Evolutionary conservation across 2,113 vertebrate genomes (phyloP), one percentile per base, ranked within the genome.

Genomic region (Nicator chloris): DNA sequence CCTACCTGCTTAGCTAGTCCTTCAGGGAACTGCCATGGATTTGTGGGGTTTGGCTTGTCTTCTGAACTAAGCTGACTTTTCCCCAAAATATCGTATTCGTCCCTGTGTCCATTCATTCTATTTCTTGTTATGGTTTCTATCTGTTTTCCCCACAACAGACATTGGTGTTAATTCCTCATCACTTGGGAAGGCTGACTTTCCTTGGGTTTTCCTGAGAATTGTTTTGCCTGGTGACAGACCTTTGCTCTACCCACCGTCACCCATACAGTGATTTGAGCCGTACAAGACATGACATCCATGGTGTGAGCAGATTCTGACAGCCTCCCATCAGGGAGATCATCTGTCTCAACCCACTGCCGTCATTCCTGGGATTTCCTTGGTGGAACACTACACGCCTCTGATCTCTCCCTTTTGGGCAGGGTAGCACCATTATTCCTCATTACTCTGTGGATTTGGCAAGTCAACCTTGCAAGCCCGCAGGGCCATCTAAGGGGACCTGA

Each of bases 241-340:
- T 64, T 44, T 61, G 23, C 15, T 59, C 28, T 33, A 20, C 44
- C 37, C 42, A 23, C 13, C 5, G 7, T 9, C 64, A 45, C 8
- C 13, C 16, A 6, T 1, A 4, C 13, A 14, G 37, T 11, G 10
- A 39, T 63, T 50, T 12, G 12, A 57, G 12, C 33, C 0, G 0
- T n/a, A 11, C 21, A 47, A 21, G 28, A 68, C 33, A 21, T 11
- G 44, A 72, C 7, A 47, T 2, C 37, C 10, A 15, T 1, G 10
- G 59, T 12, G 5, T 47, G 21, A 54, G 24, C 14, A 49, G 27
- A 53, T 33, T 33, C 30, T 72, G 49, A n/a, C 21, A 63, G 61
- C 26, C 39, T 23, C 33, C 20, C 6, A 18, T 21, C 3, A 2
- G 11, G 24, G 17, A 76, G 9, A 56, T n/a, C 3, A 4, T 10